phyloP scores from a whole-genome alignment of 2,113 vertebrate species.

The Embiotoca jacksoni region DNA sequence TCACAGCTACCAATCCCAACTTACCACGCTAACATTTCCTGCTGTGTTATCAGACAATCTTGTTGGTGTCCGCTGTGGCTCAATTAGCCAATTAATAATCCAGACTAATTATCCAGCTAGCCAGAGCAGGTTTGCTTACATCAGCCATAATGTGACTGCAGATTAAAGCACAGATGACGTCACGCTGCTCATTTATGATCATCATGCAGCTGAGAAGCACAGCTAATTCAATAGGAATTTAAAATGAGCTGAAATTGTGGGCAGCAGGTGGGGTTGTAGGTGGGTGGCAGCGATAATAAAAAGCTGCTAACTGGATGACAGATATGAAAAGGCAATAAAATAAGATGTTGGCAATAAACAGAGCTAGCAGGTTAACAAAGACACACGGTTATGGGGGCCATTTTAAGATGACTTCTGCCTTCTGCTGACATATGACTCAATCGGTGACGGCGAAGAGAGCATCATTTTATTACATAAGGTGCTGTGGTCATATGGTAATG shows the following conservation, averaged over 20 bases:
- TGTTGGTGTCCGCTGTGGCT: background rate
- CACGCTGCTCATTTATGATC: constrained; percentile 24
- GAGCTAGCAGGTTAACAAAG: constrained; percentile 14
- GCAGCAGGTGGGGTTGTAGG: constrained; percentile 32
- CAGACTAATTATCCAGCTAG: constrained; percentile 4
- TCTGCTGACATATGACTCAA: constrained; percentile 40
- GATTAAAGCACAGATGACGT: constrained; percentile 15
- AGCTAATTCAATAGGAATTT: constrained; percentile 20
- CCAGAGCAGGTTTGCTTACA: background rate
- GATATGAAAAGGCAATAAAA: constrained; percentile 47
- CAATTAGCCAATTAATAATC: background rate
- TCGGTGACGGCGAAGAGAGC: constrained; percentile 9
- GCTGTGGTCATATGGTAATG: constrained; percentile 4
- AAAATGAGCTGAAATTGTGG: constrained; percentile 28
- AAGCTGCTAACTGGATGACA: constrained; percentile 35
- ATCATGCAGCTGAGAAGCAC: constrained; percentile 29
- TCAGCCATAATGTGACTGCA: constrained; percentile 2
- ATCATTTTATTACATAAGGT: constrained; percentile 3
- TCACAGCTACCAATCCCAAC: background rate
- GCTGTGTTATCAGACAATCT: background rate
- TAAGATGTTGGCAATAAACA: constrained; percentile 44
- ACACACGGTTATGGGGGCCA: background rate
- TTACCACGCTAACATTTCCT: background rate
- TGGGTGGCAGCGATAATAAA: constrained; percentile 31
- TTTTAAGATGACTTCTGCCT: constrained; percentile 16